These are phyloP conservation scores for Agraylea sexmaculata DNA, from an alignment of 1,140 invertebrate species.

Conservation along the genomic window DNA sequence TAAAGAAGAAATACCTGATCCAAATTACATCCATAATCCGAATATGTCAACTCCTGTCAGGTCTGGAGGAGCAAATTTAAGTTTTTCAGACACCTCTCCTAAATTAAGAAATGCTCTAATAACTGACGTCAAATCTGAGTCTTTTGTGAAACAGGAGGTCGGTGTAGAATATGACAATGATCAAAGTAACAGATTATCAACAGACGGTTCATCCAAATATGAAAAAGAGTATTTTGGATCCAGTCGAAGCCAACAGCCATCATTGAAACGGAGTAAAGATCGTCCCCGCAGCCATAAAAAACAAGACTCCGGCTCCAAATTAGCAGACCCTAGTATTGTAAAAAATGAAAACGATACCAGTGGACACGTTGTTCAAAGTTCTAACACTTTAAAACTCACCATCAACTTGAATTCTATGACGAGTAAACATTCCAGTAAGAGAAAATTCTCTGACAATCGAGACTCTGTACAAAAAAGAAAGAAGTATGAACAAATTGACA, in stretches of 20 bases:
- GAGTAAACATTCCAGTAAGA: too few relatives aligned
- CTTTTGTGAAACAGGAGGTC: slow-evolving; percentile 1
- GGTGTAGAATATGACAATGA: slow-evolving; percentile 5
- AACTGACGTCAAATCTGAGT: slow-evolving; percentile 18
- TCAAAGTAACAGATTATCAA: too few relatives aligned
- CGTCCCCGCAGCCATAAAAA: slow-evolving; percentile 8
- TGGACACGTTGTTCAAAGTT: too few relatives aligned
- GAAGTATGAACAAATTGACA: slow-evolving; percentile 3
- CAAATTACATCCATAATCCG: slow-evolving; percentile 25
- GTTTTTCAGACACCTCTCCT: slow-evolving; percentile 26
- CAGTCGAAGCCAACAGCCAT: not conserved
- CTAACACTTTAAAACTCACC: too few relatives aligned
- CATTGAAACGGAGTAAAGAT: too few relatives aligned
- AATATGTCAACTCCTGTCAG: slow-evolving; percentile 13
- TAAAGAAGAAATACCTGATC: slow-evolving; percentile 24
- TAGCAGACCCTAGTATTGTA: too few relatives aligned
- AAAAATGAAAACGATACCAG: too few relatives aligned
- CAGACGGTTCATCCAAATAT: not conserved
- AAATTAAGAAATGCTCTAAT: slow-evolving; percentile 30
- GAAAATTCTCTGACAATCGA: not conserved
- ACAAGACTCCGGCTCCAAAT: too few relatives aligned
- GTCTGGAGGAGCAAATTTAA: not conserved
- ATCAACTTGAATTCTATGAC: too few relatives aligned
- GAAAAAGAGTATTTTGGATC: not conserved
- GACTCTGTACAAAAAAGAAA: not conserved